phyloP scores from a whole-genome alignment of 2,797 vertebrate species.

The Iguana delicatissima region DNA sequence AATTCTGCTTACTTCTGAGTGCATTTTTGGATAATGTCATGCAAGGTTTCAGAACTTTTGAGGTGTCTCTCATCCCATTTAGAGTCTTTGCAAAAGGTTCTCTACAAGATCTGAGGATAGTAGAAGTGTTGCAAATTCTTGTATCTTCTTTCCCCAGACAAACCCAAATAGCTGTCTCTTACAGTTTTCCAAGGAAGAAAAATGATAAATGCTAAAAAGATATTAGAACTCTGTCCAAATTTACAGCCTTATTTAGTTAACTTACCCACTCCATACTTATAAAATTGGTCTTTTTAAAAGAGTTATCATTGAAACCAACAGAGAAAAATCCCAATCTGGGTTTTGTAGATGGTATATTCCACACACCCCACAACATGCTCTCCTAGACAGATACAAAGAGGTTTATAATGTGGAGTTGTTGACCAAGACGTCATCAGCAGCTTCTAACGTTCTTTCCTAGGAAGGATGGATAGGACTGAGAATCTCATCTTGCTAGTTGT shows the following conservation, averaged over 20 bases:
- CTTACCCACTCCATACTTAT: no score
- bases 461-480: neutral
- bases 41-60: neutral
- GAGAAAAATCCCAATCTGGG: no score
- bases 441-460: neutral
- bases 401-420: neutral
- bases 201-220: neutral
- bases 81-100: neutral
- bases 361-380: neutral
- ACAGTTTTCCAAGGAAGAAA: neutral
- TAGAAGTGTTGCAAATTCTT: neutral
- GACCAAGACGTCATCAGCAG: neutral
- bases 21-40: conserved; percentile 9
- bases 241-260: neutral
- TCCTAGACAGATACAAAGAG: neutral
- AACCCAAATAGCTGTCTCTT: neutral
- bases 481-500: neutral
- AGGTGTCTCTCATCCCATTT: neutral
- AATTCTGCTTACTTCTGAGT: neutral
- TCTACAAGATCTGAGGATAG: neutral
- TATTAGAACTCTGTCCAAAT: neutral
- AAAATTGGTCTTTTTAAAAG: no score
- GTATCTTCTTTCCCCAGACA: no score
- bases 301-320: no score
- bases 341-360: neutral